These are phyloP conservation scores for Montipora sp. DNA, from an alignment of 64 coral and sea anemone species.

Conservation along the genomic window DNA sequence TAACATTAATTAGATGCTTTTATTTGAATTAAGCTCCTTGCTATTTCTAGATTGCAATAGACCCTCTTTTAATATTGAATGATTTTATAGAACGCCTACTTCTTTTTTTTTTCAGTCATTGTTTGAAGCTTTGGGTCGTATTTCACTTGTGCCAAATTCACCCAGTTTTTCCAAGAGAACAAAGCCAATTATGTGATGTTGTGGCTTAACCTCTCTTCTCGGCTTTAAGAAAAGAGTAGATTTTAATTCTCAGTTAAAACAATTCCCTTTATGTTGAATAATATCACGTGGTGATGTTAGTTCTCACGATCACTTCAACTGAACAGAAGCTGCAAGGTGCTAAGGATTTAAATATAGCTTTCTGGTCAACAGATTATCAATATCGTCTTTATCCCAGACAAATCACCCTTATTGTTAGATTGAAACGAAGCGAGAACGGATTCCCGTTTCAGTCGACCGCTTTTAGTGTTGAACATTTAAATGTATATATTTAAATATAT, in stretches of 20 bases:
- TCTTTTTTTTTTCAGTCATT: too few relatives aligned
- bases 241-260: not conserved
- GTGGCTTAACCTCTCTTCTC: not conserved
- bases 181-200: not conserved
- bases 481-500: too few relatives aligned
- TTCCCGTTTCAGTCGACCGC: too few relatives aligned
- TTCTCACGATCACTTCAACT: not conserved
- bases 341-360: not conserved
- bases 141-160: not conserved
- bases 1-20: too few relatives aligned
- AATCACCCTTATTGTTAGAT: not conserved
- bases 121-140: too few relatives aligned
- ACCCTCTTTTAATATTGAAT: too few relatives aligned
- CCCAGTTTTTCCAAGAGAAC: not conserved
- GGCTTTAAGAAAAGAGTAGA: not conserved
- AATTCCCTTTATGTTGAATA: not conserved
- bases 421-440: too few relatives aligned
- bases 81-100: too few relatives aligned
- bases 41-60: too few relatives aligned
- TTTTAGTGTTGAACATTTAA: too few relatives aligned
- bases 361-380: not conserved
- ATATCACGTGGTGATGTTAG: not conserved
- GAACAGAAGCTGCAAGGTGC: not conserved
- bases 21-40: too few relatives aligned
- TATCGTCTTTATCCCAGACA: not conserved